phyloP scores from a whole-genome alignment of 2,888 invertebrate species.

The Atherix ibis region DNA sequence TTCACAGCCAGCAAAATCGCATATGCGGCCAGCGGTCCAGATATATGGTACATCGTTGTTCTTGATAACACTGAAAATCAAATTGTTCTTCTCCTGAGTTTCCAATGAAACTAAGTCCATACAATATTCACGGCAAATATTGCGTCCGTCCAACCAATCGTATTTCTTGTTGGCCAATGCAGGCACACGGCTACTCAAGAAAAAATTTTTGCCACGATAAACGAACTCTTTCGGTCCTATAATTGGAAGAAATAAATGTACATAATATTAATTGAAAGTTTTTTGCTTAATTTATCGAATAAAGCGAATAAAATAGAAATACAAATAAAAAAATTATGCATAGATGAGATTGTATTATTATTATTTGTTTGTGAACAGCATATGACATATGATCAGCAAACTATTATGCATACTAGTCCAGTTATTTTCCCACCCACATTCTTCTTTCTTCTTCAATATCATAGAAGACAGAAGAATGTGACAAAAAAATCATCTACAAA shows the following conservation, averaged over 20 bases:
- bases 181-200: slow-evolving; percentile 70
- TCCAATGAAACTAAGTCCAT: slow-evolving; percentile 86
- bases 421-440: no score
- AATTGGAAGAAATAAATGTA: slow-evolving; percentile 25
- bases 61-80: slow-evolving; percentile 74
- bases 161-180: slow-evolving; percentile 62
- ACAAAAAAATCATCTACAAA: no score
- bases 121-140: slow-evolving; percentile 81
- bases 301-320: background rate
- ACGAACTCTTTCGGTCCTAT: slow-evolving; percentile 82
- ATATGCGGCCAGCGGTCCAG: slow-evolving; percentile 83
- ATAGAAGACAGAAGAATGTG: no score
- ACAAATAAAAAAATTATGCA: no score
- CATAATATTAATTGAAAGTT: slow-evolving; percentile 9
- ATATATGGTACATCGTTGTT: slow-evolving; percentile 83
- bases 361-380: no score
- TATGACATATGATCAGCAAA: no score
- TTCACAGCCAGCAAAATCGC: slow-evolving; percentile 88
- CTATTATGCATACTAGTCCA: no score
- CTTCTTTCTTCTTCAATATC: no score
- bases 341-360: no score
- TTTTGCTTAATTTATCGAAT: background rate
- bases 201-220: slow-evolving; percentile 75
- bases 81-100: slow-evolving; percentile 79
- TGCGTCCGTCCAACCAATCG: slow-evolving; percentile 83